These are phyloP conservation scores for Notoglanidium macrostoma DNA, from an alignment of 2,797 vertebrate species.

Conservation along the genomic window DNA sequence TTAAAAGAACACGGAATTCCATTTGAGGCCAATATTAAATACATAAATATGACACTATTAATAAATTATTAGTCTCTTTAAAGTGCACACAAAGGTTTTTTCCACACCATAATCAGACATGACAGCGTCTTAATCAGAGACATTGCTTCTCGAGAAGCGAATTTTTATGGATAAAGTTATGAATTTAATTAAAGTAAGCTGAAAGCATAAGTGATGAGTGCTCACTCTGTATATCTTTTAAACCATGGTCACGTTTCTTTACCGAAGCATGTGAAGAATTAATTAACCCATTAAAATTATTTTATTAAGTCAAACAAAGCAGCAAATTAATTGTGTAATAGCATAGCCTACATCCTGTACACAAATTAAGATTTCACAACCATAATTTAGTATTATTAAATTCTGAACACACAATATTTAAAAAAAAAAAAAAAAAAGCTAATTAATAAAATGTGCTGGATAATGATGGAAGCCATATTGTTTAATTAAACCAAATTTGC, in stretches of 20 bases:
- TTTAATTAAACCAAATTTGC: background rate
- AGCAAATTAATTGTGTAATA: background rate
- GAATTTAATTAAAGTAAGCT: conserved; percentile 1
- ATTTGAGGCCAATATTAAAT: background rate
- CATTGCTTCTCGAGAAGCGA: background rate
- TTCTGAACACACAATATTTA: no score
- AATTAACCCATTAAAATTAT: background rate
- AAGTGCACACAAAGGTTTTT: background rate
- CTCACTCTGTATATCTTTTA: background rate
- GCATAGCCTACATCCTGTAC: background rate
- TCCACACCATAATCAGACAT: background rate
- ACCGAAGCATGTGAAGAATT: background rate
- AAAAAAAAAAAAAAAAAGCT: background rate
- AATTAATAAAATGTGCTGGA: background rate
- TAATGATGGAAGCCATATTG: background rate
- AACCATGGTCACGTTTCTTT: background rate
- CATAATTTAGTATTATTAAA: background rate
- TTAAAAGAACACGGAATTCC: background rate
- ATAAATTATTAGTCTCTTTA: conserved; percentile 5
- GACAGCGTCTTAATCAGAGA: background rate
- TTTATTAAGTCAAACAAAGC: background rate
- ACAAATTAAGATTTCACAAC: background rate
- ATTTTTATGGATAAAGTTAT: background rate
- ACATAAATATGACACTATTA: conserved; percentile 1
- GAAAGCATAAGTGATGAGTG: background rate